Conservation (phyloP, 2,113 vertebrate genomes). For the Chrysemys picta region DNA sequence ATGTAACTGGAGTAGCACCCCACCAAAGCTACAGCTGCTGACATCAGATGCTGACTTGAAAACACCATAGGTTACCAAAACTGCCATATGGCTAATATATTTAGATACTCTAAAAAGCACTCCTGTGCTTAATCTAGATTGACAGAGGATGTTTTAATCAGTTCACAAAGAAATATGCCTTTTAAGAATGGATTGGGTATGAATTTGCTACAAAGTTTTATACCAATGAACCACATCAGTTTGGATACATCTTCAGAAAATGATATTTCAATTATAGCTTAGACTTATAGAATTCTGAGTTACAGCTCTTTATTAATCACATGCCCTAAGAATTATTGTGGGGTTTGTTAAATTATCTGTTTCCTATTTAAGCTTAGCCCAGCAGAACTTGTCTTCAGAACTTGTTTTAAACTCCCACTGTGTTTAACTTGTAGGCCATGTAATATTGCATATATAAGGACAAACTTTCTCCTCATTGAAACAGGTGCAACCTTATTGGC, state of each 20-base stretch:
- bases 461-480: background rate
- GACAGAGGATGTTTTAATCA: background rate
- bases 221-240: background rate
- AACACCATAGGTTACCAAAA: too few species aligned
- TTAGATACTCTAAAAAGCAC: background rate
- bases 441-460: background rate
- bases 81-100: background rate
- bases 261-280: background rate
- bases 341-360: background rate
- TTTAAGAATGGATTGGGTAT: background rate
- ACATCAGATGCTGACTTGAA: background rate
- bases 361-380: background rate
- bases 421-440: background rate
- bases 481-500: too few species aligned
- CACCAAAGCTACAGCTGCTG: background rate
- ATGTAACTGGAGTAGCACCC: too few species aligned
- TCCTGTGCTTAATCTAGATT: background rate
- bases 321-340: background rate
- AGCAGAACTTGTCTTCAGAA: background rate
- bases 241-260: background rate
- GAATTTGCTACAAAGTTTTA: background rate
- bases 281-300: background rate
- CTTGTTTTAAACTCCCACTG: background rate
- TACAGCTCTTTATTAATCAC: background rate
- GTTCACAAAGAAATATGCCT: background rate